Conservation (phyloP, 2,888 invertebrate species). For the Coelopa pilipes region DNA sequence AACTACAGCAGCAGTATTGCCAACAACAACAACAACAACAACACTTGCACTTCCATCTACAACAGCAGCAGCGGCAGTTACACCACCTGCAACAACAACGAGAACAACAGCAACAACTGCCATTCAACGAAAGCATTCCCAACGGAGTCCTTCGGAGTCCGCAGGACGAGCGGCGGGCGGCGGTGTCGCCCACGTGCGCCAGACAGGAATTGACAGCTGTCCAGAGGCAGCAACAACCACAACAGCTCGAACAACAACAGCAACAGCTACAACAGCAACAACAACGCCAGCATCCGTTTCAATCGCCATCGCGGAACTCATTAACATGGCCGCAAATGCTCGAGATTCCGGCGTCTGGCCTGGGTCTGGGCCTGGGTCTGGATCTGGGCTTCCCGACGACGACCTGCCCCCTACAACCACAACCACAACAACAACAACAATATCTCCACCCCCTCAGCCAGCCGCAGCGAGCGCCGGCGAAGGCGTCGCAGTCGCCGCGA, state of each 20-base stretch:
- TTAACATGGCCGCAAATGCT: constrained; percentile 37
- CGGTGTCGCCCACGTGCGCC: background rate
- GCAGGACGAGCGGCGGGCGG: constrained; percentile 9
- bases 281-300: constrained; percentile 4
- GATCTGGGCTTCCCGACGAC: background rate
- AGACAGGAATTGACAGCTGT: constrained; percentile 15
- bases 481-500: background rate
- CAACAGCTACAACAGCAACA: constrained; percentile 28
- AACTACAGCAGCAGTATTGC: constrained; percentile 24
- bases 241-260: background rate
- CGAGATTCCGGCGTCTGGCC: constrained; percentile 13
- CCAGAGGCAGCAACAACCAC: background rate
- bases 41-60: constrained; percentile 11
- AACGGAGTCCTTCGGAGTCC: constrained; percentile 10
- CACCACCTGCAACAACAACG: background rate
- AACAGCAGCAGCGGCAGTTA: constrained; percentile 23
- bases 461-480: background rate
- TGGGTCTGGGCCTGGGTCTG: no score
- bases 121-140: constrained; percentile 27
- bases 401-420: background rate
- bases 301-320: constrained; percentile 7
- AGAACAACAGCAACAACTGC: background rate
- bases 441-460: background rate
- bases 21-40: constrained; percentile 18
- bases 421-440: constrained; percentile 29